A percentile compares a stretch with the other conserved stretches of the same genome.
Conservation (phyloP, 2,888 invertebrate genomes). For the Hedychridium roseum region DNA sequence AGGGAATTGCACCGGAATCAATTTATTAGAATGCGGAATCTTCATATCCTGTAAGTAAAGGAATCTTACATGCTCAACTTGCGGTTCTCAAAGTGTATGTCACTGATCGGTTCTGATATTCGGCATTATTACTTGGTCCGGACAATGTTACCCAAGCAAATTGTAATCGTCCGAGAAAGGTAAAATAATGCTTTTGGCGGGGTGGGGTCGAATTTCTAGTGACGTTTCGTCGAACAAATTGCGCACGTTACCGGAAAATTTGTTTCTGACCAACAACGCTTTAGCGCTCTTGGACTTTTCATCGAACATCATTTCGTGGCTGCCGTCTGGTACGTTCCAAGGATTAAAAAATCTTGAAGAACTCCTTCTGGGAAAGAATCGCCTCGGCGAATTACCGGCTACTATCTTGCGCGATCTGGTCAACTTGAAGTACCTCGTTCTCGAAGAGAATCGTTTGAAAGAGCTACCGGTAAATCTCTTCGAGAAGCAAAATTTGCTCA, state of each 20-base stretch:
- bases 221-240: slow-evolving; percentile 75
- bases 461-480: slow-evolving; percentile 70
- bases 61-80: too few relatives aligned
- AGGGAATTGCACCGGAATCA: slow-evolving; percentile 53
- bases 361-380: slow-evolving; percentile 75
- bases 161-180: too few relatives aligned
- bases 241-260: slow-evolving; percentile 68
- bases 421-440: slow-evolving; percentile 70
- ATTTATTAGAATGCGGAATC: slow-evolving; percentile 49
- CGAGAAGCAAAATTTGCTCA: slow-evolving; percentile 67
- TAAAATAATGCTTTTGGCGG: too few relatives aligned
- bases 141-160: too few relatives aligned
- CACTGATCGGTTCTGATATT: too few relatives aligned
- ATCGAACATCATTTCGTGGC: slow-evolving; percentile 74
- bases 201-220: too few relatives aligned
- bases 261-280: slow-evolving; percentile 63
- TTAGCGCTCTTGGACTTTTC: slow-evolving; percentile 74
- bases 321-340: slow-evolving; percentile 71
- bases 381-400: slow-evolving; percentile 68
- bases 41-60: slow-evolving; percentile 57
- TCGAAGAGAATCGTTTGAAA: slow-evolving; percentile 73
- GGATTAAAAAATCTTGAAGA: slow-evolving; percentile 71
- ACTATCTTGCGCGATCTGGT: slow-evolving; percentile 69
- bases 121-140: too few relatives aligned
- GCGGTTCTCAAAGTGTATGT: too few relatives aligned